Evolutionary conservation across 1,140 invertebrate species (phyloP).

Genomic region (Drosophila mojavensis): DNA sequence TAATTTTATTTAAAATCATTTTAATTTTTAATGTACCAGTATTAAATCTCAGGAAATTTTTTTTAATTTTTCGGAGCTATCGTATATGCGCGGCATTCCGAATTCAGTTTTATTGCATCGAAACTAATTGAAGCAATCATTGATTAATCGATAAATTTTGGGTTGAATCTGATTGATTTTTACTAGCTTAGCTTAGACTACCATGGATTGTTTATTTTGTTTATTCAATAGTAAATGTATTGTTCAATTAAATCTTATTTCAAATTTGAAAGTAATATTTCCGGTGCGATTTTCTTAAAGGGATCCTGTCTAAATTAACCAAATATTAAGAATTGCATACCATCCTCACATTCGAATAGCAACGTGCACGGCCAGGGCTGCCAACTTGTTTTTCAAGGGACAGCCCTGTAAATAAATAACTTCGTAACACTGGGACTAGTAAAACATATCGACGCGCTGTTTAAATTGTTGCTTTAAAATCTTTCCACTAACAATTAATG

Average conservation of each 20-base stretch:
- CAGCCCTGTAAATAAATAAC: constrained; percentile 9
- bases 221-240: too few relatives aligned
- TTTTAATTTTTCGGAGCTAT: too few relatives aligned
- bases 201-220: too few relatives aligned
- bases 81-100: too few relatives aligned
- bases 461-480: constrained; percentile 42
- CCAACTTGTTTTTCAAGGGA: neutral
- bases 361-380: constrained; percentile 5
- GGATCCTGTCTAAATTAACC: too few relatives aligned
- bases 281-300: too few relatives aligned
- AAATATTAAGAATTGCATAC: neutral
- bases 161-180: too few relatives aligned
- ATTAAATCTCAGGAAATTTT: too few relatives aligned
- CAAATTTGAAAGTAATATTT: neutral
- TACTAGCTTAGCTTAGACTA: too few relatives aligned
- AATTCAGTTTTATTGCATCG: neutral
- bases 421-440: constrained; percentile 22
- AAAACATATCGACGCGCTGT: constrained; percentile 36
- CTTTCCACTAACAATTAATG: constrained; percentile 5
- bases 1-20: too few relatives aligned
- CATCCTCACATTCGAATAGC: neutral
- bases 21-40: too few relatives aligned
- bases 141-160: neutral
- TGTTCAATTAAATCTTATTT: neutral
- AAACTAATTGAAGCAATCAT: neutral